Evolutionary conservation across 2,113 vertebrate genomes (phyloP).

Genomic region (Pontoporia blainvillei): DNA sequence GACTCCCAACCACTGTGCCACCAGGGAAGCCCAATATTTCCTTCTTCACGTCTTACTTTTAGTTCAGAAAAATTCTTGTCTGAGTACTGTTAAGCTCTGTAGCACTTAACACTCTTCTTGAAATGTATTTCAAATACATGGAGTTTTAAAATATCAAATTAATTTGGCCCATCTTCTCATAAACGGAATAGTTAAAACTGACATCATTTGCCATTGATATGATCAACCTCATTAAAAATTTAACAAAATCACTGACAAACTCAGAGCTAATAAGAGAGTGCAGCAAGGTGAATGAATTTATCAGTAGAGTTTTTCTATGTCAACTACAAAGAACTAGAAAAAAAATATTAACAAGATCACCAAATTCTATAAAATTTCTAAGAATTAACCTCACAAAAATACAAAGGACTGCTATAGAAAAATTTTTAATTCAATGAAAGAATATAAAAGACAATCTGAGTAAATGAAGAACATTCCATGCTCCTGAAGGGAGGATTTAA

Average conservation of each 20-base stretch:
- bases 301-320: background rate
- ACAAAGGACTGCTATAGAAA: background rate
- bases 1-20: too few relatives aligned
- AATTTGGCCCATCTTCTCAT: background rate
- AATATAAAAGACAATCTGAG: background rate
- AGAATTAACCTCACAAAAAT: background rate
- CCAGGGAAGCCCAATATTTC: too few relatives aligned
- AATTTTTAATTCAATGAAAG: background rate
- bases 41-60: background rate
- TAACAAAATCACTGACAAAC: background rate
- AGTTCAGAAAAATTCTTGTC: background rate
- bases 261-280: background rate
- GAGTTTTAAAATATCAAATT: conserved; percentile 18
- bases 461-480: background rate
- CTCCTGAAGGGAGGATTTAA: background rate
- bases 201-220: background rate
- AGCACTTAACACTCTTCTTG: background rate
- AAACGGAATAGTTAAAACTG: background rate
- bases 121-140: background rate
- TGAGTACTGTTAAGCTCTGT: background rate
- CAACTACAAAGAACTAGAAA: background rate
- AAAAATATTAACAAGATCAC: background rate
- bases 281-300: background rate
- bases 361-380: background rate
- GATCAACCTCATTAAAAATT: background rate